Base-by-base conservation (phyloP, 2,888 invertebrate species). In the Cylloceria caligata region DNA sequence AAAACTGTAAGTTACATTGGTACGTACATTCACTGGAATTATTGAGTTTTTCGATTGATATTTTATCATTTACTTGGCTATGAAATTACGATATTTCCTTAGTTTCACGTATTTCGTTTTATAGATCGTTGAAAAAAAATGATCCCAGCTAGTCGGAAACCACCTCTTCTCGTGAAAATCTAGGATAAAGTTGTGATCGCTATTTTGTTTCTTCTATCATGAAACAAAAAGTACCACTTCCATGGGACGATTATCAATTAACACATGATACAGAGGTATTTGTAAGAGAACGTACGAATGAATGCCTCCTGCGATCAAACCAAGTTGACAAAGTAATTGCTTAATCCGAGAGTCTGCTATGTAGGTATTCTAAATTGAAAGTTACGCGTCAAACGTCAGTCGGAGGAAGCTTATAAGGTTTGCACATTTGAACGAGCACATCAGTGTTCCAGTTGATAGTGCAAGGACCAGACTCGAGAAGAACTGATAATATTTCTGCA, bases 241-340 rank as follows among this genome's bases (percentile, higher is more conserved):
- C 9, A 5, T 11, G 1, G 3, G 42, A 42, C 42, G 36, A 24
- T 64, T 42, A 39, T 60, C 4, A 57, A 30, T 34, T 57, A 57
- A 57, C 36, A 19, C 21, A 39, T 39, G 21, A 16, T n/a, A 60
- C n/a, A 62, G 16, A 24, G 39, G 39, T 42, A 16, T 39, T 39
- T 39, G 36, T 36, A 13, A 36, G 36, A 39, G 36, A 19, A 24
- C n/a, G 6, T 19, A 39, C n/a, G 67, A 62, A 62, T 80, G 79
- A 82, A 75, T 75, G 81, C 45, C 19, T n/a, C 11, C 69, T 36
- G 81, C 71, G 80, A 80, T 83, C 81, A 69, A 73, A 76, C 80
- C 76, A 78, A 75, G 64, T 84, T 83, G 77, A 80, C 79, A 81
- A 83, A 80, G 83, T 83, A 84, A 85, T 85, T 80, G 81, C 84